Evolutionary conservation across 2,113 vertebrate genomes (phyloP).

Genomic region (Channa maculata): DNA sequence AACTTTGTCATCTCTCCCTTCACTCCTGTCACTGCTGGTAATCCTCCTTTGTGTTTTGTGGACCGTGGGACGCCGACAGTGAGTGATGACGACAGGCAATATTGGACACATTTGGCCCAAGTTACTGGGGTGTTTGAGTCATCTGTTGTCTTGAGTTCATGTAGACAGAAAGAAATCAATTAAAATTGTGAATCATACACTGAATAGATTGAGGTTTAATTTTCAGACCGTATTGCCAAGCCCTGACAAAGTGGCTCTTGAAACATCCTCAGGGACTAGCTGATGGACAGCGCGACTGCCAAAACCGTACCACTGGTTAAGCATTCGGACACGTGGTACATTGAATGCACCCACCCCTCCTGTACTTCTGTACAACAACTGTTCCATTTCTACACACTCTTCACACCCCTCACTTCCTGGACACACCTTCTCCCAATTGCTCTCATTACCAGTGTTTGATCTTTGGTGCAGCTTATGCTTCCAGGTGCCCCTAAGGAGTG

Average conservation of each 20-base stretch:
- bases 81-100: too few species aligned
- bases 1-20: too few species aligned
- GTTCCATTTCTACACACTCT: conserved; percentile 72
- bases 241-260: conserved; percentile 45
- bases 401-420: conserved; percentile 83
- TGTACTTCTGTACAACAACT: conserved; percentile 65
- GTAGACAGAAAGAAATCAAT: too few species aligned
- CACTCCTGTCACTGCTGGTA: too few species aligned
- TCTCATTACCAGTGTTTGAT: conserved; percentile 82
- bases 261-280: conserved; percentile 65
- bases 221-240: too few species aligned
- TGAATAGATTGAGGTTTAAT: too few species aligned
- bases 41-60: too few species aligned
- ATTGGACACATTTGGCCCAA: too few species aligned
- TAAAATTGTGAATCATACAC: too few species aligned
- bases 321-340: conserved; percentile 47
- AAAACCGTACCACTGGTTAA: conserved; percentile 55
- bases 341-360: conserved; percentile 43
- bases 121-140: too few species aligned
- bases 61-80: too few species aligned
- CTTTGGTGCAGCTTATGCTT: conserved; percentile 78
- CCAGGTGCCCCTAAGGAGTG: conserved; percentile 79
- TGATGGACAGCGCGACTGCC: conserved; percentile 29
- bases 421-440: conserved; percentile 85
- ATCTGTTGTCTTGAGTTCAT: too few species aligned